These are phyloP conservation scores for Oxyscelio sp. DNA, from an alignment of 2,888 invertebrate species.

Conservation along the genomic window DNA sequence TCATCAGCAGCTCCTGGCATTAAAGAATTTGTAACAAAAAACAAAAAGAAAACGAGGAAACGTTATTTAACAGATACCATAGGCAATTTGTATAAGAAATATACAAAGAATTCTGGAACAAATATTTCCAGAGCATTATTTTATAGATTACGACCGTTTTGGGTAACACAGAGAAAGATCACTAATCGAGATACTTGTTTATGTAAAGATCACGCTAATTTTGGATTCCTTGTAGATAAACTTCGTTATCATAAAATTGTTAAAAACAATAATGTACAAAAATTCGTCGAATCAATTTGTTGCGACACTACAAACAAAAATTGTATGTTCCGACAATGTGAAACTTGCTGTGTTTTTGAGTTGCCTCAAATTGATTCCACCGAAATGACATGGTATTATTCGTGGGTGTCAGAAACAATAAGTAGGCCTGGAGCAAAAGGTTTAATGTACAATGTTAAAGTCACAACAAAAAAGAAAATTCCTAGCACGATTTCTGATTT, in stretches of 20 bases:
- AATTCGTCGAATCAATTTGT: constrained; percentile 7
- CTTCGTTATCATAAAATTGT: constrained; percentile 4
- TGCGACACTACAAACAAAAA: constrained; percentile 21
- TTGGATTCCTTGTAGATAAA: not conserved
- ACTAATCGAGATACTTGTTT: constrained; percentile 18
- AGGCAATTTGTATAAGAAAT: constrained; percentile 9
- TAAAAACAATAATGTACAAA: not conserved
- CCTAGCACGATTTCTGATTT: constrained; percentile 24
- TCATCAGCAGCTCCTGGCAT: constrained; percentile 1
- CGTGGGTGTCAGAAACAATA: constrained; percentile 32
- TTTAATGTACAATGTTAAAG: constrained; percentile 44
- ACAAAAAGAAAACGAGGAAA: constrained; percentile 41
- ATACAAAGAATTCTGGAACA: not conserved
- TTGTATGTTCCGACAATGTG: constrained; percentile 25
- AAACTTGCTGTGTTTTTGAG: constrained; percentile 6
- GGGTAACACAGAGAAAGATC: constrained; percentile 26
- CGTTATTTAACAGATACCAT: constrained; percentile 30
- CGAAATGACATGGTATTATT: constrained; percentile 25
- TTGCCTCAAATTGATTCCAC: too few relatives aligned
- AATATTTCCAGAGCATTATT: constrained; percentile 11
- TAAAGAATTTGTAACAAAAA: constrained; percentile 31
- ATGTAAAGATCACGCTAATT: constrained; percentile 8
- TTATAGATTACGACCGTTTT: constrained; percentile 17
- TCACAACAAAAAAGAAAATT: constrained; percentile 34
- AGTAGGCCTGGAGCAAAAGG: constrained; percentile 41